A percentile compares a stretch with the other conserved stretches of the same genome.
phyloP scores from a whole-genome alignment of 2,797 vertebrate genomes.

The Hypotaenidia philippensis region DNA sequence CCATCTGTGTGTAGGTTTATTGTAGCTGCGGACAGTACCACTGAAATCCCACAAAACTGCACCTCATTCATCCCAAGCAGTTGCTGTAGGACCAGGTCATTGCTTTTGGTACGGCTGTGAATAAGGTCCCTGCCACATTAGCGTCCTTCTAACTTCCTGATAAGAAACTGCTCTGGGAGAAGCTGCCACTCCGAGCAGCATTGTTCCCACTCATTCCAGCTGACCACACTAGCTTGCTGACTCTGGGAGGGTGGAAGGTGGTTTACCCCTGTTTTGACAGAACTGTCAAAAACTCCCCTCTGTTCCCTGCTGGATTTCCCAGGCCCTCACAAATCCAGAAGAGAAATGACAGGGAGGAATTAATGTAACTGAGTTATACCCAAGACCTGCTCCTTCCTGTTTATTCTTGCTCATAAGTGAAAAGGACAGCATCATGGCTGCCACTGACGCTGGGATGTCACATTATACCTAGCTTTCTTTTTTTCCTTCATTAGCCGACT shows the following conservation, averaged over 20 bases:
- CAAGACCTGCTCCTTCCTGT: neutral
- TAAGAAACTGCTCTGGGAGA: neutral
- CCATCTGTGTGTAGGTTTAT: neutral
- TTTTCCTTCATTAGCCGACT: neutral
- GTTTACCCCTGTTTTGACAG: neutral
- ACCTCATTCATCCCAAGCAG: neutral
- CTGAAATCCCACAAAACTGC: neutral
- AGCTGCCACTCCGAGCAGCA: neutral
- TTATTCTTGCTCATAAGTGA: neutral
- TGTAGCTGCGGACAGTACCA: neutral
- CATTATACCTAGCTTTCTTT: neutral
- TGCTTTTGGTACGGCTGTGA: rapidly evolving
- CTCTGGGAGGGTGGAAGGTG: neutral
- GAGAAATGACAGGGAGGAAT: neutral
- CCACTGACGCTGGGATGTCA: neutral
- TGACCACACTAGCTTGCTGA: rapidly evolving
- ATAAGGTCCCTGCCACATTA: neutral
- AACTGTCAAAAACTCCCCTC: neutral
- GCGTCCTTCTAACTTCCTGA: neutral
- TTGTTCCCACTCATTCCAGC: neutral
- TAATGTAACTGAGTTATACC: rapidly evolving
- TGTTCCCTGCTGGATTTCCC: neutral
- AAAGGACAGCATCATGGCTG: neutral
- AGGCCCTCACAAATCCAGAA: neutral
- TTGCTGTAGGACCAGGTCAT: neutral